Evolutionary conservation across 2,113 vertebrate genomes (phyloP).

Genomic region (Notarius quadriscutis): DNA sequence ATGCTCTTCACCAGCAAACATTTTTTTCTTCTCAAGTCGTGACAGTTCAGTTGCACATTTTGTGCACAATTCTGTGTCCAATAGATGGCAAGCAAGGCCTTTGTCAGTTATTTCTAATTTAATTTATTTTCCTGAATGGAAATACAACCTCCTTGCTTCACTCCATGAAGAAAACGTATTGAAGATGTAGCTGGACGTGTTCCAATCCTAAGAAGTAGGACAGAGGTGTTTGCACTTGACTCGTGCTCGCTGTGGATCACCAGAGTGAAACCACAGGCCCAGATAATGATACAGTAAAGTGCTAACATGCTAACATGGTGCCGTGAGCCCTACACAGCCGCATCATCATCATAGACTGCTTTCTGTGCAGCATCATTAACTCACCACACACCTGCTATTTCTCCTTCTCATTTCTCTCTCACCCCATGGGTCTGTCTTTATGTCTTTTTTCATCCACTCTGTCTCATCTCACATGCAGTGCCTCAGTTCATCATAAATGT

Average conservation of each 20-base stretch:
- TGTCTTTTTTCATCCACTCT: background rate
- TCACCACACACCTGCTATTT: conserved; percentile 41
- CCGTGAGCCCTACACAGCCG: conserved; percentile 7
- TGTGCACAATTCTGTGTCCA: background rate
- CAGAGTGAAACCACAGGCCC: background rate
- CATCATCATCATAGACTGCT: conserved; percentile 27
- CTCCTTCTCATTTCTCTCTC: conserved; percentile 11
- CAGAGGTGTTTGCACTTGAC: conserved; percentile 5
- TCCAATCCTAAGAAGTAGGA: background rate
- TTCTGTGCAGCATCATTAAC: conserved; percentile 32
- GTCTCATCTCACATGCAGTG: background rate
- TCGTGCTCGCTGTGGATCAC: background rate
- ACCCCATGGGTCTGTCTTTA: background rate
- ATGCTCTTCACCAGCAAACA: background rate
- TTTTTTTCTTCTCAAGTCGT: background rate
- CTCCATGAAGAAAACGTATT: background rate
- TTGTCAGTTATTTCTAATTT: background rate
- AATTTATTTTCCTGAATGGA: background rate
- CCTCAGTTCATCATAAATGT: background rate
- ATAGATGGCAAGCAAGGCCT: background rate
- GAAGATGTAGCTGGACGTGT: background rate
- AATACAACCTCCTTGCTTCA: background rate
- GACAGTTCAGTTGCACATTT: background rate
- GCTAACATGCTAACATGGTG: conserved; percentile 13
- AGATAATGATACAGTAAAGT: conserved; percentile 31